A percentile compares a stretch with the other conserved stretches of the same genome.
phyloP scores from a whole-genome alignment of 2,888 invertebrate species.

The Empis stercorea region DNA sequence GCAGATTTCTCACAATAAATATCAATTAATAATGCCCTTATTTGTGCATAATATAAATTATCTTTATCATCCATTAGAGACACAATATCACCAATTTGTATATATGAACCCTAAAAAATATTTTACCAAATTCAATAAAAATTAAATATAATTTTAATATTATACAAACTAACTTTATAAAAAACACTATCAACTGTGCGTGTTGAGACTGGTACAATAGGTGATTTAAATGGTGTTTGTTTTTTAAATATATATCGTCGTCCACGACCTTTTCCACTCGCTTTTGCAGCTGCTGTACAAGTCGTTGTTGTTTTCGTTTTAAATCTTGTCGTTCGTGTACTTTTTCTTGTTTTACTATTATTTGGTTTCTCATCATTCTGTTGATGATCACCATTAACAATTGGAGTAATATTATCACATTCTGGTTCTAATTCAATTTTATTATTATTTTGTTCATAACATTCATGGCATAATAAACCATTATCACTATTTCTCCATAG shows the following conservation, averaged over 20 bases:
- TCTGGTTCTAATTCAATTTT: slow-evolving; percentile 18
- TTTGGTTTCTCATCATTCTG: slow-evolving; percentile 4
- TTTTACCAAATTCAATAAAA: too few relatives aligned
- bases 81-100: slow-evolving; percentile 84
- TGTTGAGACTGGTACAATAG: slow-evolving; percentile 65
- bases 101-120: slow-evolving; percentile 51
- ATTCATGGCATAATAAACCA: slow-evolving; percentile 66
- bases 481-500: slow-evolving; percentile 64
- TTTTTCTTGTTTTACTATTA: slow-evolving; percentile 13
- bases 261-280: slow-evolving; percentile 50
- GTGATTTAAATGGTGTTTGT: slow-evolving; percentile 60
- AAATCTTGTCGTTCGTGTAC: slow-evolving; percentile 20
- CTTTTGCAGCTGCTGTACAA: slow-evolving; percentile 19
- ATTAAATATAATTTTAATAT: neutral
- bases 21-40: slow-evolving; percentile 77
- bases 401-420: neutral
- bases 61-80: slow-evolving; percentile 66
- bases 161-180: slow-evolving; percentile 32
- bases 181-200: slow-evolving; percentile 57
- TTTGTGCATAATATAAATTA: slow-evolving; percentile 76
- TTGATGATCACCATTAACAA: slow-evolving; percentile 1
- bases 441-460: slow-evolving; percentile 45
- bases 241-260: slow-evolving; percentile 67
- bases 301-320: slow-evolving; percentile 42
- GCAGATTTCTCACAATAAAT: slow-evolving; percentile 91